These are phyloP conservation scores for Campoplex capitator DNA, from an alignment of 2,888 invertebrate genomes.

Conservation along the genomic window DNA sequence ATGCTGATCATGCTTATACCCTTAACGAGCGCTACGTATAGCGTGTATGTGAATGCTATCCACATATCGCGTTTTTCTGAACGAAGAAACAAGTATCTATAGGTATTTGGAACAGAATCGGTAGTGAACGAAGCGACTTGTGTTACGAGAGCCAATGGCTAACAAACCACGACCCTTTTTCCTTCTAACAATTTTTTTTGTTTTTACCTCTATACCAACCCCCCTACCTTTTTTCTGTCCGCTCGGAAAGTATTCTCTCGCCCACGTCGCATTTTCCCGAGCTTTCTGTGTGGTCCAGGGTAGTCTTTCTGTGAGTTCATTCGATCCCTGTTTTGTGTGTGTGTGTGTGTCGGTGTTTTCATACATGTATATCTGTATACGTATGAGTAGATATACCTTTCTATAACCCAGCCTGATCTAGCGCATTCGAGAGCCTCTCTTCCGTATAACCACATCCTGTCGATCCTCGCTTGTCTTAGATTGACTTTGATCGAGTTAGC, in stretches of 20 bases:
- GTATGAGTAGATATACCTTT: background rate
- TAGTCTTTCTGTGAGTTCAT: conserved; percentile 56
- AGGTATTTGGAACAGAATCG: conserved; percentile 40
- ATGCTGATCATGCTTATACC: no score
- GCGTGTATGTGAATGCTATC: conserved; percentile 4
- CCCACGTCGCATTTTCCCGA: conserved; percentile 53
- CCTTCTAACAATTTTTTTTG: conserved; percentile 40
- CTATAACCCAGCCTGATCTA: conserved; percentile 46
- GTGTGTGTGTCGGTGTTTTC: background rate
- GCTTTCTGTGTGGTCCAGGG: conserved; percentile 44
- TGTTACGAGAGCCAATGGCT: conserved; percentile 54
- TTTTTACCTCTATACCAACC: conserved; percentile 46
- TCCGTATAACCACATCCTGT: conserved; percentile 51
- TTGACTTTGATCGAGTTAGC: conserved; percentile 69
- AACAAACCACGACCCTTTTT: conserved; percentile 66
- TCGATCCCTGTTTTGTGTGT: conserved; percentile 40
- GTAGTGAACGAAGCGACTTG: conserved; percentile 30
- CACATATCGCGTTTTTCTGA: conserved; percentile 35
- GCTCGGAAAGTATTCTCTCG: conserved; percentile 40
- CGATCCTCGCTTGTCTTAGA: conserved; percentile 42
- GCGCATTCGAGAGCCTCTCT: conserved; percentile 46
- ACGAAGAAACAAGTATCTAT: conserved; percentile 49
- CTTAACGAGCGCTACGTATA: background rate
- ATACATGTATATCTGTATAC: conserved; percentile 9
- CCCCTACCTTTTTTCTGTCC: conserved; percentile 50